Evolutionary conservation across 1,140 invertebrate species (phyloP), one percentile per base, ranked within the genome.

Genomic region (Holcopasites calliopsidis): DNA sequence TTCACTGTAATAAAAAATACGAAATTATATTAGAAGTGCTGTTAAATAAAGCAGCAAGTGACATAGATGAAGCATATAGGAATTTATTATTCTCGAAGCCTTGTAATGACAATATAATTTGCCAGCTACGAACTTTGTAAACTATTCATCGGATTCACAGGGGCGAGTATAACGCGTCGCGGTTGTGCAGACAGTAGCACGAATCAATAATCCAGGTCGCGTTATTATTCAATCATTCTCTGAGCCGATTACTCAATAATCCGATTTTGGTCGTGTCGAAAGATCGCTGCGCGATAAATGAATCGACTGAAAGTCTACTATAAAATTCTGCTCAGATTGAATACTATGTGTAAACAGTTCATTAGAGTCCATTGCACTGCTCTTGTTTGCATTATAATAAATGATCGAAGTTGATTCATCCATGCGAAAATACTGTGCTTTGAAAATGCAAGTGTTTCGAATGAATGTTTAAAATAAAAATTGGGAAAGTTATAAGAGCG

Each of bases 1-100:
- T 86, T 94, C 79, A 86, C 96, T 97, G 89, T 44, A 91, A 90
- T 77, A 35, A 2, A 38, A 66, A 38, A 52, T 1, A 2, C 18
- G 7, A 18, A 21, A 6, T 8, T 16, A 0, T 5, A 10, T 58
- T 13, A 38, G n/a, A 16, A 38, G 35, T n/a, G 3, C 3, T 4
- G 2, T 58, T 18, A 16, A 6, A 58, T 21, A 38, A 10, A 21
- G 16, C 23, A 26, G 18, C 2, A 13, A 11, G 1, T 0, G 11
- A 23, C 18, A 60, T 38, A 3, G 1, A 38, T n/a, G n/a, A n/a
- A n/a, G n/a, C n/a, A n/a, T n/a, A 7, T 18, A 47, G 1, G 3
- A 1, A 13, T 13, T 6, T 13, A 1, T 28, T 5, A 5, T 38
- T 26, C 21, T 11, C 2, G 21, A 40, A 40, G 1, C 13, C n/a